Conservation (phyloP, 2,797 vertebrate species). For the Scomberomorus guttatus region DNA sequence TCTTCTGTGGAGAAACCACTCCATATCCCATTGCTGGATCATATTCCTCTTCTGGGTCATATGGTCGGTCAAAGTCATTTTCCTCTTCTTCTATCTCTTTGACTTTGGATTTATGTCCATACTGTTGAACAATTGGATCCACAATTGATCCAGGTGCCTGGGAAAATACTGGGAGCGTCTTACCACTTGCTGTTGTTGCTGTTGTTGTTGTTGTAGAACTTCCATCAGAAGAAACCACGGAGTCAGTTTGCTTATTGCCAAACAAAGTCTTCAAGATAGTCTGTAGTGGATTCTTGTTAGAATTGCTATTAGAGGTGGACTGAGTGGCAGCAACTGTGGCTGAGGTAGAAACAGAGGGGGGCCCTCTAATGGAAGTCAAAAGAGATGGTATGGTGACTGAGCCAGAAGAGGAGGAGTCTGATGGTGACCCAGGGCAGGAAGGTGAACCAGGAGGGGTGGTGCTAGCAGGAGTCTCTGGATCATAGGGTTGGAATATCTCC, state of each 20-base stretch:
- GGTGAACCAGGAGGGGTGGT: conserved; percentile 88
- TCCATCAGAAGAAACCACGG: conserved; percentile 68
- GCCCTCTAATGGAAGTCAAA: conserved; percentile 63
- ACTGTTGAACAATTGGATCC: conserved; percentile 96
- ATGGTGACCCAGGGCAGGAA: conserved; percentile 80
- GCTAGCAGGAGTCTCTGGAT: conserved; percentile 81
- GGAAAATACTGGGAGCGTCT: conserved; percentile 57
- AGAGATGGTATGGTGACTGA: conserved; percentile 77
- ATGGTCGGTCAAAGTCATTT: conserved; percentile 93
- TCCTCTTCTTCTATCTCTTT: conserved; percentile 77
- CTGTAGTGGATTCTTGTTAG: conserved; percentile 87
- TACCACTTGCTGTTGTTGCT: conserved; percentile 47
- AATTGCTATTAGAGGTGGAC: conserved; percentile 60
- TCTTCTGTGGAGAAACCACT: conserved; percentile 58
- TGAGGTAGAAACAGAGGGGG: conserved; percentile 54
- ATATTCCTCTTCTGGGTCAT: conserved; percentile 97
- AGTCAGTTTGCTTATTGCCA: conserved; percentile 86
- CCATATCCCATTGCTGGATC: conserved; percentile 86
- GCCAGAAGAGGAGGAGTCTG: conserved; percentile 81
- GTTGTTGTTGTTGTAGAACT: conserved; percentile 48
- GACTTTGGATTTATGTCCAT: conserved; percentile 91
- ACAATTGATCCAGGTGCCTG: conserved; percentile 81
- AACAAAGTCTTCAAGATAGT: conserved; percentile 94
- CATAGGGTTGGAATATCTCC: conserved; percentile 83
- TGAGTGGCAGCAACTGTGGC: conserved; percentile 41